Evolutionary conservation across 1,140 invertebrate species (phyloP).

Genomic region (Agrilus planipennis): DNA sequence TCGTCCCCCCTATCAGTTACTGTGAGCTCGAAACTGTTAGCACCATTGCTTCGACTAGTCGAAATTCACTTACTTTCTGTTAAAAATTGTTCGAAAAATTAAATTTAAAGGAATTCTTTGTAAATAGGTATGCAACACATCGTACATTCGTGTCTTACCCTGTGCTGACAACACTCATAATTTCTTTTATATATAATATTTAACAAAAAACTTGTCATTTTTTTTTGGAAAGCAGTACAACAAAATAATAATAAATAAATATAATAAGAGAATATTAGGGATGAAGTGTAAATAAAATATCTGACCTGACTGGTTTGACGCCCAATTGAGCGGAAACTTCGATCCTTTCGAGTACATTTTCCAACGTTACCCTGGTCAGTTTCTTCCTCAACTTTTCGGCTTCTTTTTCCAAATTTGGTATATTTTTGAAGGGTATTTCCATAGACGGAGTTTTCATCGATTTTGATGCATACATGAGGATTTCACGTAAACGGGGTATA

Average conservation of each 20-base stretch:
- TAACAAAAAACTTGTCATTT: background rate
- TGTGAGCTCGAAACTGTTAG: too few relatives aligned
- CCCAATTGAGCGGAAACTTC: slow-evolving; percentile 51
- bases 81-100: too few relatives aligned
- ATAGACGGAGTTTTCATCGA: slow-evolving; percentile 92
- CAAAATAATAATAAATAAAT: background rate
- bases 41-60: too few relatives aligned
- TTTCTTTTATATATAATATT: too few relatives aligned
- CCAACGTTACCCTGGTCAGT: slow-evolving; percentile 64
- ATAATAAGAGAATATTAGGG: background rate
- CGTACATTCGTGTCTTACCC: too few relatives aligned
- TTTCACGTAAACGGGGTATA: slow-evolving; percentile 92
- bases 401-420: slow-evolving; percentile 43
- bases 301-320: slow-evolving; percentile 38
- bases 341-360: slow-evolving; percentile 67
- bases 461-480: slow-evolving; percentile 88
- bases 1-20: too few relatives aligned
- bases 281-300: slow-evolving; percentile 8
- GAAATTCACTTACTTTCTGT: too few relatives aligned
- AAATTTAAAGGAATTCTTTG: too few relatives aligned
- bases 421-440: slow-evolving; percentile 71
- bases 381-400: slow-evolving; percentile 56
- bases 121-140: too few relatives aligned
- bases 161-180: too few relatives aligned
- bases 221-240: background rate